Evolutionary conservation across 2,113 vertebrate species (phyloP).

Genomic region (Microcebus griseorufus): DNA sequence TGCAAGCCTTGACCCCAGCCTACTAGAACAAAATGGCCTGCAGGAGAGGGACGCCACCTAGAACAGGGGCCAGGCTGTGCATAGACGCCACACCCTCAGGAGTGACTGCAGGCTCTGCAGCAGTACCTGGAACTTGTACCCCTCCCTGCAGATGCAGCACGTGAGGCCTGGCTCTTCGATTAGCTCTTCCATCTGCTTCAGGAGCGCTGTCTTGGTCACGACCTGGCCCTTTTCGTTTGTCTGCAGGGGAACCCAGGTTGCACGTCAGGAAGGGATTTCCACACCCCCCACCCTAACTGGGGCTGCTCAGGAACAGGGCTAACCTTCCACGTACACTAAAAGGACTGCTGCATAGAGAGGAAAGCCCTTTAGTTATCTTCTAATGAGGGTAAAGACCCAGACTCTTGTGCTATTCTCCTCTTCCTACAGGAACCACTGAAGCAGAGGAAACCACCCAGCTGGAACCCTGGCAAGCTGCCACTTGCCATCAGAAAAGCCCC

Average conservation of each 20-base stretch:
- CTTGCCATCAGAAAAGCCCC: background rate
- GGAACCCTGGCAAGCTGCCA: background rate
- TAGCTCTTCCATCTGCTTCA: conserved; percentile 99
- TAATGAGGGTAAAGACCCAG: background rate
- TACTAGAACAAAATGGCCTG: background rate
- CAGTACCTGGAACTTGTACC: conserved; percentile 98
- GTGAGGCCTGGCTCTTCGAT: conserved; percentile 99
- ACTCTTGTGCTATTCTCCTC: background rate
- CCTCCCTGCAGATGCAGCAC: conserved; percentile 98
- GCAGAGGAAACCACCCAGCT: conserved; percentile 9
- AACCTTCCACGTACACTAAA: background rate
- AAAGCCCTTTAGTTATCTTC: background rate
- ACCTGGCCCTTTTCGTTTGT: conserved; percentile 99
- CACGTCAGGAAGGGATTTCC: background rate
- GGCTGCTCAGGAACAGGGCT: background rate
- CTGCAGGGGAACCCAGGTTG: conserved; percentile 80
- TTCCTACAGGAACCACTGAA: background rate
- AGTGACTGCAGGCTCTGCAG: fast-evolving
- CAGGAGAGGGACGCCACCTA: background rate
- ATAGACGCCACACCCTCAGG: fast-evolving
- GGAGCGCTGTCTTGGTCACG: conserved; percentile 96
- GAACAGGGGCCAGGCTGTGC: fast-evolving
- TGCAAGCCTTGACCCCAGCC: background rate
- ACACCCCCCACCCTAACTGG: background rate
- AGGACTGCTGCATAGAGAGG: background rate